Percentiles rank a stretch among this genome's conserved stretches.
Conservation (phyloP, 1,140 invertebrate genomes). For the Galleria mellonella region DNA sequence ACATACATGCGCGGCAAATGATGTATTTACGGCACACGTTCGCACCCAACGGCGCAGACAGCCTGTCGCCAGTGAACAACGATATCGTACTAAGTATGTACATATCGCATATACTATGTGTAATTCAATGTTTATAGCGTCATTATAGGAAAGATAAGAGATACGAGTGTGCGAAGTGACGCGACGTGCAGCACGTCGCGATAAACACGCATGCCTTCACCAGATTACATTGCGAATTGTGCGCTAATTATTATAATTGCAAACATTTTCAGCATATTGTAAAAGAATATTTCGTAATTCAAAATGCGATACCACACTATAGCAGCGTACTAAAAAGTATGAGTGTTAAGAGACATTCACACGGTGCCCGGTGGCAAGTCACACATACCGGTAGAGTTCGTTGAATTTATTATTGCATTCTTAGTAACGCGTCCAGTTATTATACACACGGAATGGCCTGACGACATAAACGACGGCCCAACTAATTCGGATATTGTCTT, state of each 20-base stretch:
- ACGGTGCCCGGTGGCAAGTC: conserved; percentile 60
- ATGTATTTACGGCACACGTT: conserved; percentile 55
- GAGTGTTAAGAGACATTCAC: conserved; percentile 59
- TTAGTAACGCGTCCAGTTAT: conserved; percentile 62
- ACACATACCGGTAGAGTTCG: conserved; percentile 71
- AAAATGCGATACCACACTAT: conserved; percentile 56
- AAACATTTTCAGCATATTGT: not conserved
- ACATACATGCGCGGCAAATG: conserved; percentile 41
- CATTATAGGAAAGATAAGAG: conserved; percentile 42
- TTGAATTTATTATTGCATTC: conserved; percentile 73
- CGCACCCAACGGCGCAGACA: conserved; percentile 56
- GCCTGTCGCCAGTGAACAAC: conserved; percentile 68
- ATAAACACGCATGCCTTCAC: conserved; percentile 10
- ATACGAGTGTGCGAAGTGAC: conserved; percentile 17
- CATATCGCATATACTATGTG: conserved; percentile 47
- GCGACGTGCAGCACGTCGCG: conserved; percentile 10
- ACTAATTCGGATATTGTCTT: conserved; percentile 38
- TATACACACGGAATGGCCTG: conserved; percentile 60
- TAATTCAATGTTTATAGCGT: conserved; percentile 57
- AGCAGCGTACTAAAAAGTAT: conserved; percentile 44
- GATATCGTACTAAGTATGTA: conserved; percentile 61
- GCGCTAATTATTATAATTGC: not conserved
- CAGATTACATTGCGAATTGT: conserved; percentile 22
- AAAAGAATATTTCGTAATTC: conserved; percentile 21
- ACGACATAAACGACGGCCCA: conserved; percentile 47